Evolutionary conservation across 1,140 invertebrate species (phyloP).

Genomic region (Drosophila pandora): DNA sequence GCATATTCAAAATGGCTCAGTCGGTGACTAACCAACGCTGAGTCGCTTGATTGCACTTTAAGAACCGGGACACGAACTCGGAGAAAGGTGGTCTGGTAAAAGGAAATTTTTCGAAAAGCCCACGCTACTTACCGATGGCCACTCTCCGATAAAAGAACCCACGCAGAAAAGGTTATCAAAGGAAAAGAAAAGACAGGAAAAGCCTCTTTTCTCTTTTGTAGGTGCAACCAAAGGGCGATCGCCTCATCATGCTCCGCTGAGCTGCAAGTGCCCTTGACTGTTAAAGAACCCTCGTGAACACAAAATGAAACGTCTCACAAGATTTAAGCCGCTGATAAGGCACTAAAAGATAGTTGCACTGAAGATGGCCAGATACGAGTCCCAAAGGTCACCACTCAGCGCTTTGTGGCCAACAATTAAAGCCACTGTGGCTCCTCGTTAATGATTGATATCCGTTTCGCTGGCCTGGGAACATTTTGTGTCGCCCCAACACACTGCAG

Average conservation of each 20-base stretch:
- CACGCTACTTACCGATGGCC: conserved; percentile 42
- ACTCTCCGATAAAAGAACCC: conserved; percentile 45
- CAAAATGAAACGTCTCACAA: conserved; percentile 27
- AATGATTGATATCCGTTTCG: conserved; percentile 61
- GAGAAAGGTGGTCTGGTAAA: conserved; percentile 8
- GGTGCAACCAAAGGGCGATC: conserved; percentile 45
- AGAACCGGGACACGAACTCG: conserved; percentile 20
- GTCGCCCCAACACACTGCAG: conserved; percentile 4
- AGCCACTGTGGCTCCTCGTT: conserved; percentile 16
- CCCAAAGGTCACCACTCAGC: conserved; percentile 37
- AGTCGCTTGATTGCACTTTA: conserved; percentile 52
- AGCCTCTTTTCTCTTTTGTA: conserved; percentile 21
- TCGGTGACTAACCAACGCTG: conserved; percentile 17
- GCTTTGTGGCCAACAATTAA: conserved; percentile 40
- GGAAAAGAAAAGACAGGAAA: conserved; percentile 28
- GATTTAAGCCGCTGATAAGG: conserved; percentile 40
- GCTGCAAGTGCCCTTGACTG: conserved; percentile 26
- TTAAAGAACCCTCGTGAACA: conserved; percentile 20
- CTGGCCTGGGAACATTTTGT: conserved; percentile 48
- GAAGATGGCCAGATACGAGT: conserved; percentile 34
- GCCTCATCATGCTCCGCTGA: conserved; percentile 40
- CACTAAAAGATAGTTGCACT: conserved; percentile 12
- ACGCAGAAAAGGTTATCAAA: conserved; percentile 32
- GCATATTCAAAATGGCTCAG: conserved; percentile 27
- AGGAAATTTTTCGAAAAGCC: conserved; percentile 10